Conservation (phyloP, 2,113 vertebrate species). For the Bostrychus sinensis region DNA sequence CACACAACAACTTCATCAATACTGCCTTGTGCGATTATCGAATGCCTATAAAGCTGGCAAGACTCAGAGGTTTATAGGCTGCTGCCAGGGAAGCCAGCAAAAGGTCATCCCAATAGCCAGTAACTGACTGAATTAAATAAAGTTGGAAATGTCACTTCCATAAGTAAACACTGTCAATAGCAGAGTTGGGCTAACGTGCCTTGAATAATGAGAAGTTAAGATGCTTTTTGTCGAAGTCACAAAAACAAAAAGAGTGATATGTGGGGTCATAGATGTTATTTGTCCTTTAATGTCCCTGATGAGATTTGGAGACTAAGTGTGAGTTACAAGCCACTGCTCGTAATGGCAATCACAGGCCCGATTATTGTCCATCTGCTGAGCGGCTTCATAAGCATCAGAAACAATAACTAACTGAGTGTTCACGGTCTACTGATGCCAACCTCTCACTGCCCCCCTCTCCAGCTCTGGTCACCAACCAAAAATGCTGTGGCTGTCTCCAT, state of each 20-base stretch:
- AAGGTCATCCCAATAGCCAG: slow-evolving; percentile 77
- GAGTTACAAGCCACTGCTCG: slow-evolving; percentile 72
- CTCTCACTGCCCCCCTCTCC: slow-evolving; percentile 56
- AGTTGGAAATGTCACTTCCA: slow-evolving; percentile 79
- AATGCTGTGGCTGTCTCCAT: slow-evolving; percentile 59
- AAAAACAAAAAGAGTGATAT: slow-evolving; percentile 12
- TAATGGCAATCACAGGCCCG: slow-evolving; percentile 67
- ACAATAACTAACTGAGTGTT: slow-evolving; percentile 76
- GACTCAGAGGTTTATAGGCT: slow-evolving; percentile 62
- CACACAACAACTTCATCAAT: slow-evolving; percentile 73
- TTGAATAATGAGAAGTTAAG: slow-evolving; percentile 55
- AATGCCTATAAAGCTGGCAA: slow-evolving; percentile 63
- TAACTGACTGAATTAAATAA: slow-evolving; percentile 77
- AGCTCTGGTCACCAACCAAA: slow-evolving; percentile 67
- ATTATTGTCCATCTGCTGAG: slow-evolving; percentile 79
- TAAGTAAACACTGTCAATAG: slow-evolving; percentile 71
- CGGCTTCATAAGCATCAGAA: slow-evolving; percentile 73
- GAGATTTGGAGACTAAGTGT: slow-evolving; percentile 65
- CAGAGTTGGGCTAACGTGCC: slow-evolving; percentile 43
- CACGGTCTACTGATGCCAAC: slow-evolving; percentile 65
- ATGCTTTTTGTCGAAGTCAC: slow-evolving; percentile 15
- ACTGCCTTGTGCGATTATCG: slow-evolving; percentile 70
- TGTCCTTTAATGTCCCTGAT: slow-evolving; percentile 59
- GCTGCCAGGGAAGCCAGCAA: slow-evolving; percentile 59
- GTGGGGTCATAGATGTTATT: slow-evolving; percentile 48